Percentiles rank a stretch among this genome's conserved stretches.
Evolutionary conservation across 2,797 vertebrate species (phyloP).

Genomic region (Luscinia luscinia): DNA sequence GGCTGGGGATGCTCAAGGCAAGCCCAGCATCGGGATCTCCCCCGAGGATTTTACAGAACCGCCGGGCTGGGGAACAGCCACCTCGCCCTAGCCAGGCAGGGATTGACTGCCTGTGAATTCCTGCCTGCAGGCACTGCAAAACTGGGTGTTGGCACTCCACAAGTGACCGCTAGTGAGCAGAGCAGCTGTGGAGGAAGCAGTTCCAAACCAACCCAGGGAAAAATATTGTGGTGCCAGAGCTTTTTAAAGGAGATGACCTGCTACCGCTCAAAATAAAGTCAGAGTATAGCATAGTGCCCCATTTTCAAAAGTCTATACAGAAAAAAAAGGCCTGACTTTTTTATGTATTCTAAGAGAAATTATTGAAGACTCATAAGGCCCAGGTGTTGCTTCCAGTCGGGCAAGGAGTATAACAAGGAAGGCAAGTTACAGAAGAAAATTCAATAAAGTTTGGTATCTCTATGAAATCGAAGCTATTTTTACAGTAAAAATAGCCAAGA

Average conservation of each 20-base stretch:
- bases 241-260: neutral
- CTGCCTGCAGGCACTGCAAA: neutral
- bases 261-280: neutral
- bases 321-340: neutral
- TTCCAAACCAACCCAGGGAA: neutral
- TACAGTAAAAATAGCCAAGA: neutral
- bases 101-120: neutral
- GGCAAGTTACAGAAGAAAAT: slow-evolving; percentile 12
- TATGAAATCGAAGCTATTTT: neutral
- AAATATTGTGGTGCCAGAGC: neutral
- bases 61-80: neutral
- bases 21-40: rapidly evolving
- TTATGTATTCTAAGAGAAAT: neutral
- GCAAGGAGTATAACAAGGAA: neutral
- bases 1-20: neutral
- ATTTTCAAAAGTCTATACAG: neutral
- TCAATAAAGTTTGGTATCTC: neutral
- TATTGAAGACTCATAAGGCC: neutral
- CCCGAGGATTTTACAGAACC: neutral
- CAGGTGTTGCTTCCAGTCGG: neutral
- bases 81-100: rapidly evolving
- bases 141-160: neutral
- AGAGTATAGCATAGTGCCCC: neutral
- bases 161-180: neutral
- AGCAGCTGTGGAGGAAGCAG: neutral